phyloP scores from a whole-genome alignment of 2,888 invertebrate species.

The Stratiomys singularior region DNA sequence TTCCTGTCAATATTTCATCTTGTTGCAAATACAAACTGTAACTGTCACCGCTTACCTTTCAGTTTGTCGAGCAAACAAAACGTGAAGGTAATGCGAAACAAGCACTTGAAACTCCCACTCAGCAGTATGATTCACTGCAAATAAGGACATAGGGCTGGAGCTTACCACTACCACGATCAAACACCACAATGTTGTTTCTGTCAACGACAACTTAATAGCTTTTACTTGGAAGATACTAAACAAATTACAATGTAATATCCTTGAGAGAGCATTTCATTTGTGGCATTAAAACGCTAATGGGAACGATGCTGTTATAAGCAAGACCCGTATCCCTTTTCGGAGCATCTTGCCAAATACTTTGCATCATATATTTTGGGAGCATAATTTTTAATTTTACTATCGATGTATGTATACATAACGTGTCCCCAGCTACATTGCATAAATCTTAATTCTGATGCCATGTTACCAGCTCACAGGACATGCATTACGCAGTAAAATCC shows the following conservation, averaged over 20 bases:
- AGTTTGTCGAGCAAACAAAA: too few species aligned
- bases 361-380: slow-evolving; percentile 3
- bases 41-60: too few species aligned
- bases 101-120: too few species aligned
- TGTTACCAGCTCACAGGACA: slow-evolving; percentile 30
- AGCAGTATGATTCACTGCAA: too few species aligned
- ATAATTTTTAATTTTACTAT: slow-evolving; percentile 32
- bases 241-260: slow-evolving; percentile 21
- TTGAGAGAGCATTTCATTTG: slow-evolving; percentile 7
- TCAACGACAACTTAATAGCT: neutral
- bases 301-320: neutral
- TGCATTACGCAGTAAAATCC: slow-evolving; percentile 25
- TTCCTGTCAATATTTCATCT: too few species aligned
- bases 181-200: neutral
- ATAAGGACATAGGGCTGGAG: too few species aligned
- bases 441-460: slow-evolving; percentile 40
- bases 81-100: too few species aligned
- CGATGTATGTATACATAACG: slow-evolving; percentile 16
- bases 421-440: slow-evolving; percentile 27
- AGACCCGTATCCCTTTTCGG: neutral
- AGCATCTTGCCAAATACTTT: neutral
- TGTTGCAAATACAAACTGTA: too few species aligned
- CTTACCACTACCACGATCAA: neutral
- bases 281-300: slow-evolving; percentile 1
- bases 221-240: neutral